Evolutionary conservation across 2,888 invertebrate species (phyloP).

Genomic region (Aspidiotus destructor): DNA sequence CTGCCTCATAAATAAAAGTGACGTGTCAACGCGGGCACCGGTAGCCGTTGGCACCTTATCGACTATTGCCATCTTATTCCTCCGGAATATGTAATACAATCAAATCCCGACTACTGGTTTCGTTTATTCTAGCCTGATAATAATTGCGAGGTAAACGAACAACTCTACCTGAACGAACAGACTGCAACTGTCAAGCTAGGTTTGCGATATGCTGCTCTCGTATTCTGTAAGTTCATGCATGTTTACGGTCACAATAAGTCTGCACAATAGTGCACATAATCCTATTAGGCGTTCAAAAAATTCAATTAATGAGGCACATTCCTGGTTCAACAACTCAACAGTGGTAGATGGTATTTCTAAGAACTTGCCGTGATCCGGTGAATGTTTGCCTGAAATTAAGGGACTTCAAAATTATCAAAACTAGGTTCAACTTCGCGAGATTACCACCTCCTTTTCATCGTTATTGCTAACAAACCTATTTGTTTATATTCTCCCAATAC

Average conservation of each 20-base stretch:
- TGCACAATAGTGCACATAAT: constrained; percentile 1
- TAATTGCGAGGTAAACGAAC: constrained; percentile 24
- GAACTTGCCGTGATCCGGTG: too few species aligned
- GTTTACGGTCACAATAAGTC: background rate
- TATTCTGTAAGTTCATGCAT: background rate
- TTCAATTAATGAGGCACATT: constrained; percentile 4
- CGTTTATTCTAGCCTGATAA: constrained; percentile 27
- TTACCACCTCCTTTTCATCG: too few species aligned
- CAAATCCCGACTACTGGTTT: constrained; percentile 23
- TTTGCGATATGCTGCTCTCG: background rate
- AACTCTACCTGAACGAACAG: constrained; percentile 23
- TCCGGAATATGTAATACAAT: constrained; percentile 32
- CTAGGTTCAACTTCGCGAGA: too few species aligned
- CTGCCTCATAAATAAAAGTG: constrained; percentile 33
- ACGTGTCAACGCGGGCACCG: constrained; percentile 32
- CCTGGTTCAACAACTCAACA: background rate
- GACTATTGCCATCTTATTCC: constrained; percentile 27
- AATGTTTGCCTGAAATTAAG: too few species aligned
- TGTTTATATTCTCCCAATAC: too few species aligned
- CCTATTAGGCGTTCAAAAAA: background rate
- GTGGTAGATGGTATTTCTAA: too few species aligned
- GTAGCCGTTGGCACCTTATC: constrained; percentile 33
- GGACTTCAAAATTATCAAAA: too few species aligned
- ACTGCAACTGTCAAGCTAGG: constrained; percentile 26
- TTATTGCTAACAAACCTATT: too few species aligned